Evolutionary conservation across 2,888 invertebrate species (phyloP).

Genomic region (Zhengitettix transpicula): DNA sequence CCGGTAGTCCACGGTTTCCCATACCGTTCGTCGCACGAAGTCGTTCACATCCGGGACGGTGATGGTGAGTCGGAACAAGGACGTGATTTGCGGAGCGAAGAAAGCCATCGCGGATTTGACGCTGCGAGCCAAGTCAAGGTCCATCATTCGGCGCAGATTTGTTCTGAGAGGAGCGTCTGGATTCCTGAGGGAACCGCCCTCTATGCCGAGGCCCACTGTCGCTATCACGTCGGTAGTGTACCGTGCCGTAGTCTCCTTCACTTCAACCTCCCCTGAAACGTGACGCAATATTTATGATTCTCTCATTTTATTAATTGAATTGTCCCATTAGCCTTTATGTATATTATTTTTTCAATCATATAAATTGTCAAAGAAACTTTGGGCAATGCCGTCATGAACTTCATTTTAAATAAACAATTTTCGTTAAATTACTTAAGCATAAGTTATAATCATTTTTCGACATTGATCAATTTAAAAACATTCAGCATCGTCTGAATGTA

Average conservation of each 20-base stretch:
- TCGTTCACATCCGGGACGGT: not conserved
- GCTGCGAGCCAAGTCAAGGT: not conserved
- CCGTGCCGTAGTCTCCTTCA: not conserved
- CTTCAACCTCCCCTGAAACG: not conserved
- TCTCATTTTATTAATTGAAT: too few species aligned
- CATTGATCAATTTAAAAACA: too few species aligned
- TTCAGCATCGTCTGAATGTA: too few species aligned
- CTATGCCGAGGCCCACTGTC: not conserved
- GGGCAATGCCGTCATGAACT: too few species aligned
- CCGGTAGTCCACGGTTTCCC: not conserved
- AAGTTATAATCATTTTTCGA: too few species aligned
- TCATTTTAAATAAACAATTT: too few species aligned
- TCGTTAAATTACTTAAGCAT: too few species aligned
- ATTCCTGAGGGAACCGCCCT: not conserved
- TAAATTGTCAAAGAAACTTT: too few species aligned
- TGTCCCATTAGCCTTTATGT: too few species aligned
- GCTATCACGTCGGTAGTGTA: not conserved
- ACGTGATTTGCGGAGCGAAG: not conserved
- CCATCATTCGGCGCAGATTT: not conserved
- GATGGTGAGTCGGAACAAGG: not conserved
- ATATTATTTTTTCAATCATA: too few species aligned
- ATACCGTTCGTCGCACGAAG: not conserved
- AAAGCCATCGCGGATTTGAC: not conserved
- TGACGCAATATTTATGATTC: too few species aligned
- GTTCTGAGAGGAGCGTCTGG: not conserved